Evolutionary conservation across 2,888 invertebrate species (phyloP).

Genomic region (Branchipolynoe longqiensis): DNA sequence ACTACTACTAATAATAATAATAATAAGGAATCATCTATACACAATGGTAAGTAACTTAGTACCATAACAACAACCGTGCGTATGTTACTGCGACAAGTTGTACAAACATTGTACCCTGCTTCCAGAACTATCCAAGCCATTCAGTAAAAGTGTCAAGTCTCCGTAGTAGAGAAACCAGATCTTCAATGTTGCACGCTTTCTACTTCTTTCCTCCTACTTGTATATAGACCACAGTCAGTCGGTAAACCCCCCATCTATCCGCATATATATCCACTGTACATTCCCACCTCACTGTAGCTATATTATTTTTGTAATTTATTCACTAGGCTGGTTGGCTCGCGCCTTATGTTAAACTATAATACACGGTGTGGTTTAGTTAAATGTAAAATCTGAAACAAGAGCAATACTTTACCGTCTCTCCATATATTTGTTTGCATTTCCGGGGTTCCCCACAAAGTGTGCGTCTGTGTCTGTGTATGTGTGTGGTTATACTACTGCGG

Average conservation of each 20-base stretch:
- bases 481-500: background rate
- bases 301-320: constrained; percentile 47
- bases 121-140: constrained; percentile 30
- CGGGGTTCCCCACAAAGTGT: background rate
- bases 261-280: constrained; percentile 44
- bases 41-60: constrained; percentile 7
- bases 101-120: constrained; percentile 34
- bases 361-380: background rate
- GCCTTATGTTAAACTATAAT: constrained; percentile 20
- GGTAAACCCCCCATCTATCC: background rate
- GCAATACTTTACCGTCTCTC: constrained; percentile 33
- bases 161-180: constrained; percentile 24
- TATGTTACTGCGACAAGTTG: constrained; percentile 24
- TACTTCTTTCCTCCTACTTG: constrained; percentile 38
- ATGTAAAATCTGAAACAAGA: constrained; percentile 46
- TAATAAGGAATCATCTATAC: background rate
- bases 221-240: constrained; percentile 15
- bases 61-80: constrained; percentile 24
- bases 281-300: constrained; percentile 27
- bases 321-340: constrained; percentile 17
- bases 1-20: no score
- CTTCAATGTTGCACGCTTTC: constrained; percentile 38
- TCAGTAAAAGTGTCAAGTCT: background rate
- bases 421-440: background rate
- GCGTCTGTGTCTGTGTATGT: background rate